phyloP scores from a whole-genome alignment of 1,140 invertebrate genomes.

The Nixonia krombeini region DNA sequence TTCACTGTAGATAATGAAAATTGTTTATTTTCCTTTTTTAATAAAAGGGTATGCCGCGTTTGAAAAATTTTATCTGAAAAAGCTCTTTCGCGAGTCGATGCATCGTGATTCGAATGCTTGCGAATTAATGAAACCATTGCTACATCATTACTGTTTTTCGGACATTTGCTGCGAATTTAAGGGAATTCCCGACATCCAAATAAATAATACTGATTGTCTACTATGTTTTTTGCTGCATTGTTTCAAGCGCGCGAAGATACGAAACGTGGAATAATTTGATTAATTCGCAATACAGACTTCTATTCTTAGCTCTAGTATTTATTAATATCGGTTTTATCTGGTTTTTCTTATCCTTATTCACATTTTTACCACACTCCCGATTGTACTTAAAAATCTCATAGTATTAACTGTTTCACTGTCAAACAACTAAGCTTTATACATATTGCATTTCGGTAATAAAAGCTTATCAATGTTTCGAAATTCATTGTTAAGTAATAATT shows the following conservation, averaged over 20 bases:
- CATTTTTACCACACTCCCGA: background rate
- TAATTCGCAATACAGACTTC: background rate
- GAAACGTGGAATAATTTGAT: background rate
- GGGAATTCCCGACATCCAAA: background rate
- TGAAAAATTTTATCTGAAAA: slow-evolving; percentile 11
- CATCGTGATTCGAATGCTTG: background rate
- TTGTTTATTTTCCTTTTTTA: background rate
- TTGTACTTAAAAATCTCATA: too few relatives aligned
- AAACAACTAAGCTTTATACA: background rate
- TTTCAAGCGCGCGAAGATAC: background rate
- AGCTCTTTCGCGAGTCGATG: slow-evolving; percentile 8
- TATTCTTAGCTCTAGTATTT: slow-evolving; percentile 29
- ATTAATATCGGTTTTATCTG: slow-evolving; percentile 12
- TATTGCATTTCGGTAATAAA: too few relatives aligned
- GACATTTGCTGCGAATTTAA: too few relatives aligned
- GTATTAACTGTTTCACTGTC: background rate
- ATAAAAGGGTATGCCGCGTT: too few relatives aligned
- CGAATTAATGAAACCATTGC: background rate
- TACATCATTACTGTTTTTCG: background rate
- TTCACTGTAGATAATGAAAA: background rate
- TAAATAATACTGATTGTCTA: slow-evolving; percentile 1
- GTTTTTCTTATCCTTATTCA: background rate
- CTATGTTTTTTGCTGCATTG: background rate
- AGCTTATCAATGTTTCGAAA: too few relatives aligned
- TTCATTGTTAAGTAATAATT: too few relatives aligned